Percentiles rank a stretch among this genome's conserved stretches.
Evolutionary conservation across 2,888 invertebrate species (phyloP).

Genomic region (Cosmopolites sordidus): DNA sequence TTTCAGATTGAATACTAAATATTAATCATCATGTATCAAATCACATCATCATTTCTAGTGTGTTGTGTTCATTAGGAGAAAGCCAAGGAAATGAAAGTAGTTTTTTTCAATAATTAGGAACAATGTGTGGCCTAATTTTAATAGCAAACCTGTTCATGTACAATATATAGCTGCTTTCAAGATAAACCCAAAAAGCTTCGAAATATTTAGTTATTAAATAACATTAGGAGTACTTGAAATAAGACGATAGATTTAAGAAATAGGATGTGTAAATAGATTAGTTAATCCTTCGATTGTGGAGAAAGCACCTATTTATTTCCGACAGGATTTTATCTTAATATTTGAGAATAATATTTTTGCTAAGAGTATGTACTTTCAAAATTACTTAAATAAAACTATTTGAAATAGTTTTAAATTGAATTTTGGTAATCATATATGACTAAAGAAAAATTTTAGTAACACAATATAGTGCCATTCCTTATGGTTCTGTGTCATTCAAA

Average conservation of each 20-base stretch:
- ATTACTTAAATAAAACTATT: conserved; percentile 2
- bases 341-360: conserved; percentile 15
- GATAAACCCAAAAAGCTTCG: conserved; percentile 1
- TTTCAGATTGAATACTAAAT: conserved; percentile 1
- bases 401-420: not conserved
- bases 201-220: conserved; percentile 1
- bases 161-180: conserved; percentile 1
- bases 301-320: not conserved
- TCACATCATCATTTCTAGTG: not conserved
- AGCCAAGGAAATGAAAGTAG: too few relatives aligned
- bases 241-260: not conserved
- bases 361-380: conserved; percentile 13
- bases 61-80: not conserved
- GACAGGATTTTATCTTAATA: not conserved
- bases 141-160: conserved; percentile 18
- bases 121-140: conserved; percentile 14
- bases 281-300: not conserved
- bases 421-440: too few relatives aligned
- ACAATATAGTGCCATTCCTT: too few relatives aligned
- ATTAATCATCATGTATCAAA: not conserved
- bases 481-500: too few relatives aligned
- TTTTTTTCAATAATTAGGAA: too few relatives aligned
- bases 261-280: not conserved
- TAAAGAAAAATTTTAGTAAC: too few relatives aligned
- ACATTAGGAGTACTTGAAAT: not conserved